Percentiles rank a stretch among this genome's conserved stretches.
These are phyloP conservation scores for Scortum barcoo DNA, from an alignment of 2,113 vertebrate species.

Conservation along the genomic window DNA sequence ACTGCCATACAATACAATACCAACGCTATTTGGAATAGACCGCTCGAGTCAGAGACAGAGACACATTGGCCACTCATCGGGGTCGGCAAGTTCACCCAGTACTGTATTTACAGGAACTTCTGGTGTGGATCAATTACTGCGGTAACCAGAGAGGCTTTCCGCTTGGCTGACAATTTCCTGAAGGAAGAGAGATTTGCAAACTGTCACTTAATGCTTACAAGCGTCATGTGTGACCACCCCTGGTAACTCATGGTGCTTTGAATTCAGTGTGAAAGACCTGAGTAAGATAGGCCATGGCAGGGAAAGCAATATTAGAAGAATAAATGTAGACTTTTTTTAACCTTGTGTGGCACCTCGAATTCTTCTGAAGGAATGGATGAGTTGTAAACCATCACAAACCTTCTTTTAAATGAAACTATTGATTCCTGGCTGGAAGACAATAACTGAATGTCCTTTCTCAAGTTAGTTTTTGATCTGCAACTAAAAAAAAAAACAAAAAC, in stretches of 20 bases:
- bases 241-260: constrained; percentile 11
- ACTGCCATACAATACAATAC: constrained; percentile 4
- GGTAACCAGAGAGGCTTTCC: constrained; percentile 1
- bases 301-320: background rate
- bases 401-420: constrained; percentile 14
- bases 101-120: constrained; percentile 3
- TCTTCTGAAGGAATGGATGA: background rate
- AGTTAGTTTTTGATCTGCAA: no score
- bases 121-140: constrained; percentile 22
- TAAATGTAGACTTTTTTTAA: background rate
- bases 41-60: constrained; percentile 9
- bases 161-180: constrained; percentile 21
- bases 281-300: background rate
- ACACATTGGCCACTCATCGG: background rate
- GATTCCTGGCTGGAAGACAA: constrained; percentile 12
- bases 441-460: constrained; percentile 18
- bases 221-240: constrained; percentile 33
- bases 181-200: constrained; percentile 28
- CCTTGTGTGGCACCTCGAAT: background rate
- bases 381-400: background rate
- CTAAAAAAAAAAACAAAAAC: no score
- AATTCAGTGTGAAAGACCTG: background rate
- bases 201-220: constrained; percentile 8
- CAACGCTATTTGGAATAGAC: background rate
- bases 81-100: constrained; percentile 27